Base-by-base conservation (phyloP, 2,888 invertebrate species). In the Papilio demoleus region DNA sequence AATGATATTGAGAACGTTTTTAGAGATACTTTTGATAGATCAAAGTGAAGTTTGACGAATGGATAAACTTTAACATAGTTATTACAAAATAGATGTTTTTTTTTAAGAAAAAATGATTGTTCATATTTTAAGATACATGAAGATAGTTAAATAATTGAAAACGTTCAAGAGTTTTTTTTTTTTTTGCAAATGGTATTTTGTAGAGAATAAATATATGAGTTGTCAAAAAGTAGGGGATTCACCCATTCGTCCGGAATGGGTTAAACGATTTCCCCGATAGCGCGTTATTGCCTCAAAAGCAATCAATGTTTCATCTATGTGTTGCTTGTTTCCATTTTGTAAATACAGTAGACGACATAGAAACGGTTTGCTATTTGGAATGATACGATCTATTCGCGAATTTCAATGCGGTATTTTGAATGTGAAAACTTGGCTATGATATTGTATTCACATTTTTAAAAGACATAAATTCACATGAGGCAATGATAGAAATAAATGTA, bases 261-360 rank as follows among this genome's bases (percentile, higher is more conserved):
- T 71, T 70, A 50, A 67, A 61, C 79, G 77, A 81, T 82, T 79
- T 79, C 75, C 73, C 69, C 70, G 79, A 82, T 82, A 79, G 74
- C 80, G 72, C 74, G 77, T 81, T 86, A 82, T 81, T 82, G 80
- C 64, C 71, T 74, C 73, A 75, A 67, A 72, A 72, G 73, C 76
- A 79, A 79, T 81, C 77, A 77, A 73, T 75, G 73, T 71, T 68
- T 69, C 65, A 70, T 67, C 31, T 63, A 70, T 53, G 68, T 53
- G 59, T 62, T 65, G 61, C 62, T 63, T 65, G 45, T n/a, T 40
- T 67, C 45, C 59, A 53, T 63, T 63, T 59, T 59, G 50, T 61
- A 61, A 68, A 66, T 34, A 63, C 56, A 45, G 38, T 40, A 45
- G 40, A 60, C 68, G 50, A 64, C 60, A 70, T 58, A 27, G 59